These are phyloP conservation scores for Falcunculus frontatus DNA, from an alignment of 2,113 vertebrate genomes.

Conservation along the genomic window DNA sequence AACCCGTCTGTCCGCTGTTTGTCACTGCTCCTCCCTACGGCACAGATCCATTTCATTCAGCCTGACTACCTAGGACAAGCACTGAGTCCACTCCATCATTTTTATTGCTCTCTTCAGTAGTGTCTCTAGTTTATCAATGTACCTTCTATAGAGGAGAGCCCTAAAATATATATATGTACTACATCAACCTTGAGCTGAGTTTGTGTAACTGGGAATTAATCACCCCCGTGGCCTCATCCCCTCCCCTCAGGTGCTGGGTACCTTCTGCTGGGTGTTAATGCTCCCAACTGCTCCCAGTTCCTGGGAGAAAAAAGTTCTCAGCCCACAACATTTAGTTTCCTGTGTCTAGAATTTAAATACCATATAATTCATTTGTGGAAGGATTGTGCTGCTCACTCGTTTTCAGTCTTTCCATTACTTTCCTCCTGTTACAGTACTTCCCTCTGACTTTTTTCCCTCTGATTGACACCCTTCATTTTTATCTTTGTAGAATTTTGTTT, in stretches of 20 bases:
- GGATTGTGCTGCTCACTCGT: background rate
- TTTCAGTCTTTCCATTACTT: background rate
- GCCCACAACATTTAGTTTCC: background rate
- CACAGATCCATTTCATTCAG: background rate
- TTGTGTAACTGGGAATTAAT: constrained; percentile 8
- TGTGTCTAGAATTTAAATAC: background rate
- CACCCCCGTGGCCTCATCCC: background rate
- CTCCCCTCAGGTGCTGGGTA: background rate
- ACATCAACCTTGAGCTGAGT: background rate
- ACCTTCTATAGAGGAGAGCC: background rate
- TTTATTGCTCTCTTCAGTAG: constrained; percentile 37
- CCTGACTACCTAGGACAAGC: constrained; percentile 10
- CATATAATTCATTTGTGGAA: background rate
- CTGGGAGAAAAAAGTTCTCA: background rate
- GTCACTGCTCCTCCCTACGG: background rate
- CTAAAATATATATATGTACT: background rate
- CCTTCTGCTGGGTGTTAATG: background rate
- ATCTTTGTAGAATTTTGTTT: background rate
- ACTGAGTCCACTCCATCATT: constrained; percentile 31
- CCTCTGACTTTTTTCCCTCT: background rate
- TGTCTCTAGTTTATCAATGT: constrained; percentile 32
- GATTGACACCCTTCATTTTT: background rate
- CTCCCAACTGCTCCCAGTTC: background rate
- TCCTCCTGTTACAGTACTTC: background rate
- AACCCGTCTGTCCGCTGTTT: background rate